Percentiles rank a stretch among this genome's conserved stretches.
Evolutionary conservation across 1,140 invertebrate genomes (phyloP).

Genomic region (Ceratosolen solmsi): DNA sequence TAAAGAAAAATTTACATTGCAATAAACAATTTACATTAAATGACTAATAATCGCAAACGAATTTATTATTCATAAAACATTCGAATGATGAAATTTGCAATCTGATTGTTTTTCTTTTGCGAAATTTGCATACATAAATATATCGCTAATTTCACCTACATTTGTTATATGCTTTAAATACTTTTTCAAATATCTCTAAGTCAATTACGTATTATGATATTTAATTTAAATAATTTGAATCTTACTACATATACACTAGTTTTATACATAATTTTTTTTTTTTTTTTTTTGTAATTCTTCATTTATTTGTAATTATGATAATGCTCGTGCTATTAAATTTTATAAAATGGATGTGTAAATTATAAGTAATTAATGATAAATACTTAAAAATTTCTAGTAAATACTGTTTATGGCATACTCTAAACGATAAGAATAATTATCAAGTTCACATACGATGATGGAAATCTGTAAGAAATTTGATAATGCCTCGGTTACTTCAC

Average conservation of each 20-base stretch:
- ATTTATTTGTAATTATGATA: too few relatives aligned
- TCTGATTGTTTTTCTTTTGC: conserved; percentile 12
- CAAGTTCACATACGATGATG: background rate
- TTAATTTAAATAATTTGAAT: background rate
- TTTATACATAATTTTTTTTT: too few relatives aligned
- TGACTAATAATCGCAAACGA: background rate
- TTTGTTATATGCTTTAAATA: background rate
- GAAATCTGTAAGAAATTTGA: conserved; percentile 4
- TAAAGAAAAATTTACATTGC: background rate
- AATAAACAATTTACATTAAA: background rate
- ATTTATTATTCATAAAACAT: conserved; percentile 10
- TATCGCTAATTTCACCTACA: background rate
- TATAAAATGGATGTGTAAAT: too few relatives aligned
- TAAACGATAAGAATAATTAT: background rate
- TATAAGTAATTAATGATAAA: too few relatives aligned
- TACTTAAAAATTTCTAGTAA: too few relatives aligned
- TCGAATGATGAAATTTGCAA: conserved; percentile 7
- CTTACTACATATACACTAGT: too few relatives aligned
- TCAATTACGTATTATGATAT: background rate
- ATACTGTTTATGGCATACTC: too few relatives aligned
- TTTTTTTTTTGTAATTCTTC: too few relatives aligned
- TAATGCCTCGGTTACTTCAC: background rate
- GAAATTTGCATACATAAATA: conserved; percentile 25
- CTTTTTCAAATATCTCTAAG: background rate
- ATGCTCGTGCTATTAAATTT: too few relatives aligned